Conservation (phyloP, 2,888 invertebrate species). For the Taenaris catops region DNA sequence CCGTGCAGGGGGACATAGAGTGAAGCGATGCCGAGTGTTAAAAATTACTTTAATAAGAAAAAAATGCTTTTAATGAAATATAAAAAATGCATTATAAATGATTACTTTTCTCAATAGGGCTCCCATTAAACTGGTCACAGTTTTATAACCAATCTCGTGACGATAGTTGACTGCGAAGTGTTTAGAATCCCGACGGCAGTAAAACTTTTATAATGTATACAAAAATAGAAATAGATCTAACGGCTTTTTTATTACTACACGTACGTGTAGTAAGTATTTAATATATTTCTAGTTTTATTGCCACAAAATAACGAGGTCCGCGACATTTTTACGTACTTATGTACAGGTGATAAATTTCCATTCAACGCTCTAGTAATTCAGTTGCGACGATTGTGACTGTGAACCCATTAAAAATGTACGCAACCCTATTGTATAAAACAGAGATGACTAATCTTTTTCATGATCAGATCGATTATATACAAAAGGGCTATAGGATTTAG, state of each 20-base stretch:
- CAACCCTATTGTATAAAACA: no score
- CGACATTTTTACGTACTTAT: conserved; percentile 11
- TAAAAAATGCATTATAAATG: no score
- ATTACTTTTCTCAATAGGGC: conserved; percentile 14
- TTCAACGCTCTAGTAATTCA: neutral
- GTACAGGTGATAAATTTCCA: conserved; percentile 2
- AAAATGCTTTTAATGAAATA: no score
- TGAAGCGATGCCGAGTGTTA: no score
- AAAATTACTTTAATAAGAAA: no score
- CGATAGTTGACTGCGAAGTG: conserved; percentile 23
- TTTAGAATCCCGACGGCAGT: conserved; percentile 24
- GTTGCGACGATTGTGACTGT: no score
- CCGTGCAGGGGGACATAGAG: no score
- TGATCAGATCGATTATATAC: no score
- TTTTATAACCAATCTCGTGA: conserved; percentile 23
- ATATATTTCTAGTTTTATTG: conserved; percentile 20
- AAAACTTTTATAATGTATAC: conserved; percentile 28
- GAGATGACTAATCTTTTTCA: no score
- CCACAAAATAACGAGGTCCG: conserved; percentile 13
- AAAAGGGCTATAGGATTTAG: no score
- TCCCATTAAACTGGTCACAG: conserved; percentile 15
- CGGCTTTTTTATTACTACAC: conserved; percentile 28
- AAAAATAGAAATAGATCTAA: conserved; percentile 30
- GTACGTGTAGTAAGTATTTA: conserved; percentile 24
- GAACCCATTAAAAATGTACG: no score